Base-by-base conservation (phyloP, 2,797 vertebrate genomes). In the Acipenser oxyrinchus region DNA sequence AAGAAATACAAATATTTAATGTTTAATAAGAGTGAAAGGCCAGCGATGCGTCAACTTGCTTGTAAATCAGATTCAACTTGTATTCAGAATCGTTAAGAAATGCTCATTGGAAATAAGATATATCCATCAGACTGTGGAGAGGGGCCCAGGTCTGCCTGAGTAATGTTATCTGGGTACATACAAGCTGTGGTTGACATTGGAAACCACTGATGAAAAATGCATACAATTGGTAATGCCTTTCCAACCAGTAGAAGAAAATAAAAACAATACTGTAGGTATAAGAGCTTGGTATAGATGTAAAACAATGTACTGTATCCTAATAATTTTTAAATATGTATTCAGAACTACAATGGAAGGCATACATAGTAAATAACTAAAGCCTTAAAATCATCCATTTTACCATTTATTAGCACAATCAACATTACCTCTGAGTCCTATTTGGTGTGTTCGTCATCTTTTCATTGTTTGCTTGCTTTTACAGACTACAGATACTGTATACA, bases 81-180 rank as follows among this genome's bases (percentile, higher is more conserved):
- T 74, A 78, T 66, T 62, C 70, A 76, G 69, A 64, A 15, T 75
- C 82, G 83, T 78, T 80, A 73, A 68, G 37, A 72, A 83, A 86
- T 76, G 72, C 73, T 9, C 70, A 75, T 71, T 69, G 51, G 49
- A 72, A 76, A 73, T 60, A 50, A 62, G 69, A 78, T 75, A 72
- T 73, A 65, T 70, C 78, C 68, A 69, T 79, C 73, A 74, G 18
- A 7, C 49, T 68, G 60, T 71, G 63, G 74, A 70, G 69, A 37
- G 37, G 73, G 73, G 77, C 75, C 77, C 76, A 72, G 65, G 37
- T 74, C 73, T 79, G 72, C 71, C 37, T 49, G n/a, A 72, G 71
- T 69, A 73, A 73, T 69, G 48, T 63, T 52, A 68, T 71, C 68
- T 66, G 48, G 51, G 62, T 59, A 8, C 69, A 37, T 70, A 69